These are phyloP conservation scores for Aphodius sticticus DNA, from an alignment of 2,888 invertebrate species.

Conservation along the genomic window DNA sequence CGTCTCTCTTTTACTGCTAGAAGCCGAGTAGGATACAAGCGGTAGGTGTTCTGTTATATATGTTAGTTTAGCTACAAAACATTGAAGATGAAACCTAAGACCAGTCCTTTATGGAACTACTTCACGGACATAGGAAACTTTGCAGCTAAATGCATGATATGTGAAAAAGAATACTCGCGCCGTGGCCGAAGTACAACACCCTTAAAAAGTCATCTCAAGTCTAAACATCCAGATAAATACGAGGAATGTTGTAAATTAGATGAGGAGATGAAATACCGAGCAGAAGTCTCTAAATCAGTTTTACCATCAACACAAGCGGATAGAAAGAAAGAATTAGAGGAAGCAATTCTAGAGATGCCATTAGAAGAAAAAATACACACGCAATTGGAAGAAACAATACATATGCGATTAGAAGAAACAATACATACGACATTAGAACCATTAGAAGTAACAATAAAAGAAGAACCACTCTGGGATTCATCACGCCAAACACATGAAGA, in stretches of 20 bases:
- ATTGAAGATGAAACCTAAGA: too few species aligned
- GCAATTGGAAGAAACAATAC: not conserved
- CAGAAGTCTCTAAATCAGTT: not conserved
- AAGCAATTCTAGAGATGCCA: not conserved
- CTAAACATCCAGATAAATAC: constrained; percentile 10
- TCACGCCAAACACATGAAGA: not conserved
- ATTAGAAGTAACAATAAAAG: not conserved
- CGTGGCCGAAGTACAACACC: not conserved
- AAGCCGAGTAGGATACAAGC: too few species aligned
- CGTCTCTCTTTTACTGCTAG: too few species aligned
- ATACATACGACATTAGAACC: not conserved
- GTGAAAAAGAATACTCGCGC: not conserved
- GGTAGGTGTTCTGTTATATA: too few species aligned
- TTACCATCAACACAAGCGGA: not conserved
- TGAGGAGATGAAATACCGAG: too few species aligned
- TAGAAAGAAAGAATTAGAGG: not conserved
- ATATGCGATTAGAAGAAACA: too few species aligned
- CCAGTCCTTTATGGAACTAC: too few species aligned
- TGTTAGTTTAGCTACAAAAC: too few species aligned
- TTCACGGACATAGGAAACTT: too few species aligned
- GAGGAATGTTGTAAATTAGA: not conserved
- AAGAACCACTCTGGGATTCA: not conserved
- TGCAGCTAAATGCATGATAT: not conserved
- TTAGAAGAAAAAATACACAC: constrained; percentile 6
- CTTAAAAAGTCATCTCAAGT: constrained; percentile 8